Conservation (phyloP, 2,113 vertebrate genomes). For the Verasper variegatus region DNA sequence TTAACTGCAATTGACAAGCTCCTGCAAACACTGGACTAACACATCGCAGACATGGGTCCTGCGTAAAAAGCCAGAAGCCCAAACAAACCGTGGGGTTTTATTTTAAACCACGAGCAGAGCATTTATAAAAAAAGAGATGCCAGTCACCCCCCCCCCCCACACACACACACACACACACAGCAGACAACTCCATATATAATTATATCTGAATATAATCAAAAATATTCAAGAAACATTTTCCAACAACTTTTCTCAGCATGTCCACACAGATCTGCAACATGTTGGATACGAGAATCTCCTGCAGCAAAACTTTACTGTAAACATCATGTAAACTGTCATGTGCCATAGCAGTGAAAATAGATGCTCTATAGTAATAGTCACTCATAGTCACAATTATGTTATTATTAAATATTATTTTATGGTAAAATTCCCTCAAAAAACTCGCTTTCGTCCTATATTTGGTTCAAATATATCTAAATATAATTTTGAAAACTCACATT, state of each 20-base stretch:
- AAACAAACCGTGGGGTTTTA: conserved; percentile 21
- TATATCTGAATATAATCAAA: not conserved
- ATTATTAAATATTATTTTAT: not conserved
- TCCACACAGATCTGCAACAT: not conserved
- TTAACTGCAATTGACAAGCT: conserved; percentile 9
- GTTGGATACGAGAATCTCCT: not conserved
- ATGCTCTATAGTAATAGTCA: not conserved
- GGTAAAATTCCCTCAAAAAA: not conserved
- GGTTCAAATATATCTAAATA: not conserved
- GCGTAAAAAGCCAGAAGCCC: conserved; percentile 13
- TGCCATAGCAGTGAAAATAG: not conserved
- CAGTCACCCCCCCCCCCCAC: not conserved
- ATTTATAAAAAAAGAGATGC: conserved; percentile 4
- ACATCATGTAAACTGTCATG: not conserved
- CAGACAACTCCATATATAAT: not conserved
- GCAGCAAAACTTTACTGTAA: not conserved
- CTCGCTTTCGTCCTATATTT: not conserved
- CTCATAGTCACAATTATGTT: not conserved
- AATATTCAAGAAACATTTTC: not conserved
- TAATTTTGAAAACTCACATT: not conserved
- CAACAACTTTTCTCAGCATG: not conserved
- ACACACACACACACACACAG: not conserved
- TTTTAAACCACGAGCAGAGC: not conserved
- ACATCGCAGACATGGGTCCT: conserved; percentile 12
- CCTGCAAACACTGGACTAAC: conserved; percentile 32